These are phyloP conservation scores for Tympanuchus pallidicinctus DNA, from an alignment of 2,113 vertebrate genomes.

Conservation along the genomic window DNA sequence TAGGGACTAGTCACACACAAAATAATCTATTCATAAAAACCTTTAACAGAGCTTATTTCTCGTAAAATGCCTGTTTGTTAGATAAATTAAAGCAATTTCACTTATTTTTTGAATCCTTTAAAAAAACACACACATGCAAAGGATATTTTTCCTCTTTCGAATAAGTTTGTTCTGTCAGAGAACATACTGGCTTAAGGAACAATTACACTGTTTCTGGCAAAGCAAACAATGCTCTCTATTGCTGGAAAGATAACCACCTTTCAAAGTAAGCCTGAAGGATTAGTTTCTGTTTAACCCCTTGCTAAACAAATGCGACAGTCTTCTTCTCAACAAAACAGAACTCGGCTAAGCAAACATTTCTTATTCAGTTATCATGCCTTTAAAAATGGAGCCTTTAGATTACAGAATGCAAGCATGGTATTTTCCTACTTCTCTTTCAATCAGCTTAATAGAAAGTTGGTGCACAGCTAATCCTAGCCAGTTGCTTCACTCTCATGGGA, in stretches of 20 bases:
- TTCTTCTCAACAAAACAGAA: slow-evolving; percentile 3
- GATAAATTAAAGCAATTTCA: slow-evolving; percentile 49
- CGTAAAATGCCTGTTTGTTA: slow-evolving; percentile 58
- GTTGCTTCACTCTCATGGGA: slow-evolving; percentile 50
- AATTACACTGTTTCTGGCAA: slow-evolving; percentile 24
- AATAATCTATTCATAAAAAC: slow-evolving; percentile 66
- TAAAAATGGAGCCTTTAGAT: slow-evolving; percentile 41
- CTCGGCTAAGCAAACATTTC: slow-evolving; percentile 54
- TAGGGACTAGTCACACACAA: slow-evolving; percentile 63
- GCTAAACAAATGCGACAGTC: slow-evolving; percentile 33
- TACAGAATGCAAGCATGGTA: slow-evolving; percentile 32
- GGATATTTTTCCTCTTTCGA: slow-evolving; percentile 20
- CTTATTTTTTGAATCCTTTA: slow-evolving; percentile 52
- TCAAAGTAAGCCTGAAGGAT: slow-evolving; percentile 46
- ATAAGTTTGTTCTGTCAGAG: slow-evolving; percentile 50
- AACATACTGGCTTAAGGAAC: slow-evolving; percentile 38
- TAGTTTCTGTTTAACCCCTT: slow-evolving; percentile 42
- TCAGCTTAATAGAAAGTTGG: slow-evolving; percentile 43
- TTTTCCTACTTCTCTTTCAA: slow-evolving; percentile 41
- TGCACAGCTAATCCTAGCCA: slow-evolving; percentile 38
- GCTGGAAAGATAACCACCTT: slow-evolving; percentile 53
- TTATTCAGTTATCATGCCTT: slow-evolving; percentile 26
- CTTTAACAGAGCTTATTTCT: slow-evolving; percentile 61
- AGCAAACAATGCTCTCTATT: slow-evolving; percentile 28
- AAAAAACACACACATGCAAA: neutral